Evolutionary conservation across 2,888 invertebrate genomes (phyloP).

Genomic region (Cetonia aurata): DNA sequence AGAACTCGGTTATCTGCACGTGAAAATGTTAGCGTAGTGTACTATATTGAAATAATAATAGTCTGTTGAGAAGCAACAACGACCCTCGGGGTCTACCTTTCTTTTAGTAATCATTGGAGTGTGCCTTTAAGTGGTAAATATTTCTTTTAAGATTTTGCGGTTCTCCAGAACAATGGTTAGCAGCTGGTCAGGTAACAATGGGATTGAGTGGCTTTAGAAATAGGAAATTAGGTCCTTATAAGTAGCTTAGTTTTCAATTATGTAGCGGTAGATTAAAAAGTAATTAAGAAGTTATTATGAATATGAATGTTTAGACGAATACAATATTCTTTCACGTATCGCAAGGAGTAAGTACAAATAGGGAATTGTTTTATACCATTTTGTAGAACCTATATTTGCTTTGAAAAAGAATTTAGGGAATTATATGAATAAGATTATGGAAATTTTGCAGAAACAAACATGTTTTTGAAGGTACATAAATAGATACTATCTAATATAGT

Average conservation of each 20-base stretch:
- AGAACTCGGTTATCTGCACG: constrained; percentile 13
- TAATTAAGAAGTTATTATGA: too few species aligned
- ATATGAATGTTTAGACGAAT: too few species aligned
- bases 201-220: background rate
- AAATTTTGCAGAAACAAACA: too few species aligned
- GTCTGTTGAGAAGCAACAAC: constrained; percentile 27
- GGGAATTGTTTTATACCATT: too few species aligned
- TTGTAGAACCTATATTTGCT: too few species aligned
- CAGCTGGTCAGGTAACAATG: constrained; percentile 15
- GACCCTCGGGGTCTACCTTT: background rate
- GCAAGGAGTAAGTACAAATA: too few species aligned
- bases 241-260: background rate
- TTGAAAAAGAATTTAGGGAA: too few species aligned
- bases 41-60: constrained; percentile 15
- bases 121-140: constrained; percentile 14
- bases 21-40: constrained; percentile 27
- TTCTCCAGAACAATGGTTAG: constrained; percentile 1
- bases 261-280: too few species aligned
- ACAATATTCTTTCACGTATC: too few species aligned
- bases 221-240: background rate
- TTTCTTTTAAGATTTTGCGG: constrained; percentile 8
- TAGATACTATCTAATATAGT: too few species aligned
- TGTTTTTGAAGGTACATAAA: too few species aligned
- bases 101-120: constrained; percentile 17
- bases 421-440: too few species aligned